Percentiles rank a stretch among this genome's conserved stretches.
These are phyloP conservation scores for Orchesella flavescens DNA, from an alignment of 2,888 invertebrate species.

Conservation along the genomic window DNA sequence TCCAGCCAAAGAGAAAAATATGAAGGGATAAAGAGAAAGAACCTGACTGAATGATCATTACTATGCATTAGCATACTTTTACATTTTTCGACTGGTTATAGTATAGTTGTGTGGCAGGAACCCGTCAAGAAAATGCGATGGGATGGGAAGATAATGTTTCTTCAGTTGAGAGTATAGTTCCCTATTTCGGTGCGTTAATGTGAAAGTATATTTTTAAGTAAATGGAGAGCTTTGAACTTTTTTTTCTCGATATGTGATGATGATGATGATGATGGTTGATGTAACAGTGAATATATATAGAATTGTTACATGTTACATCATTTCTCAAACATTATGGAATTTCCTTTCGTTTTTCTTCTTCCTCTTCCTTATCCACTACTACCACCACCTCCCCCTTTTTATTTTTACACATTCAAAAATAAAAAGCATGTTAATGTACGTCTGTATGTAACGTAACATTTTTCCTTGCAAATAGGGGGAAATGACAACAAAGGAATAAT, in stretches of 20 bases:
- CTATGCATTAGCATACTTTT: constrained; percentile 9
- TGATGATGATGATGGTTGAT: neutral
- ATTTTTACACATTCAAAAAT: neutral
- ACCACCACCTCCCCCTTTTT: neutral
- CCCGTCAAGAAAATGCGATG: neutral
- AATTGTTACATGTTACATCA: neutral
- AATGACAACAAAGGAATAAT: neutral
- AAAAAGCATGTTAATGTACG: constrained; percentile 5
- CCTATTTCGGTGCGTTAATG: too few relatives aligned
- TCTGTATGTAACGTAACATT: too few relatives aligned
- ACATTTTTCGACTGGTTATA: neutral
- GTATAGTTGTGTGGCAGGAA: neutral
- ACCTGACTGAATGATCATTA: constrained; percentile 2
- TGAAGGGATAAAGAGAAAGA: neutral
- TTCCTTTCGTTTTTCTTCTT: neutral
- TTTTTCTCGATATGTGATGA: constrained; percentile 5
- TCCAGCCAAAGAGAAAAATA: neutral
- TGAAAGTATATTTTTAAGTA: too few relatives aligned
- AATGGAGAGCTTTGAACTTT: constrained; percentile 9
- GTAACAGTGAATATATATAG: constrained; percentile 10
- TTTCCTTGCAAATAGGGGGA: neutral
- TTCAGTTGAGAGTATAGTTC: too few relatives aligned
- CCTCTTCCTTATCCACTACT: neutral
- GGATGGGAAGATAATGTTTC: neutral
- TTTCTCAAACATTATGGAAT: constrained; percentile 11